phyloP scores from a whole-genome alignment of 2,888 invertebrate genomes.

The Thymelicus lineola region DNA sequence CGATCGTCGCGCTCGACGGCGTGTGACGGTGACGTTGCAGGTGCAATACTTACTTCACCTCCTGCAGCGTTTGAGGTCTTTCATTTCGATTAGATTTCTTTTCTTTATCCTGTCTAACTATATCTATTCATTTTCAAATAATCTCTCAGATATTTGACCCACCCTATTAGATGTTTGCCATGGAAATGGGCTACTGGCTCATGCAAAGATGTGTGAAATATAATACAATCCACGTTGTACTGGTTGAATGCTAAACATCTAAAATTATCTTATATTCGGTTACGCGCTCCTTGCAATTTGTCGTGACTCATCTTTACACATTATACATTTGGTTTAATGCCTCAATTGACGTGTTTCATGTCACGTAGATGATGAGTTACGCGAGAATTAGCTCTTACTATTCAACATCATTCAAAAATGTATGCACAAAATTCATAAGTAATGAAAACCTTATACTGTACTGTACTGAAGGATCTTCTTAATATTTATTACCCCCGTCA shows the following conservation, averaged over 20 bases:
- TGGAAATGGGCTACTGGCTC: no score
- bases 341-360: not conserved
- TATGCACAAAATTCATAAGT: no score
- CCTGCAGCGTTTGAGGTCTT: not conserved
- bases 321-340: not conserved
- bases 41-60: slow-evolving; percentile 59
- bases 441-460: no score
- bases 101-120: not conserved
- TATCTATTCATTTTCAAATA: not conserved
- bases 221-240: no score
- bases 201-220: no score
- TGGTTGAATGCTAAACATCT: not conserved
- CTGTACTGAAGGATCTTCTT: no score
- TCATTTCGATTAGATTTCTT: not conserved
- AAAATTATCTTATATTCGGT: not conserved
- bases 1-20: slow-evolving; percentile 57
- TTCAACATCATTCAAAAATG: no score
- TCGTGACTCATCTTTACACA: not conserved
- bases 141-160: no score
- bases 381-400: no score
- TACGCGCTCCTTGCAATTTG: not conserved
- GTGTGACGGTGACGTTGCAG: slow-evolving; percentile 57
- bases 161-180: no score
- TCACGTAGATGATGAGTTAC: not conserved
- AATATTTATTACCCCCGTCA: no score